These are phyloP conservation scores for Eutrigla gurnardus DNA, from an alignment of 2,797 vertebrate genomes.

Conservation along the genomic window DNA sequence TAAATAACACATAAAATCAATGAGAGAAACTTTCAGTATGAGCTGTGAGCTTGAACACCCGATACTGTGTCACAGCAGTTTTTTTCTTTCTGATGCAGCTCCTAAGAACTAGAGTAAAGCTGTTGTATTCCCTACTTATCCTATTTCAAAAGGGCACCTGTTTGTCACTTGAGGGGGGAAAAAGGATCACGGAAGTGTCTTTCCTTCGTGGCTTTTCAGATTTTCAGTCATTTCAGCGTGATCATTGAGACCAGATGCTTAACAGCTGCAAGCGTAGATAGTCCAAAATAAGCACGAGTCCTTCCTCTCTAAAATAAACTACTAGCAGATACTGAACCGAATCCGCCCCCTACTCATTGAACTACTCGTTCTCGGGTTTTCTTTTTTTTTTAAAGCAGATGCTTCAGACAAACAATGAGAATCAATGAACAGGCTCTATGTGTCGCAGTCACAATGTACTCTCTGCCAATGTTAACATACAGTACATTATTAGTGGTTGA, in stretches of 20 bases:
- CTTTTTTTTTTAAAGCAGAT: constrained; percentile 17
- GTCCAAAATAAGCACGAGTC: constrained; percentile 62
- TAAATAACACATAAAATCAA: neutral
- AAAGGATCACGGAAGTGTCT: constrained; percentile 64
- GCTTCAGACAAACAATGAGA: constrained; percentile 19
- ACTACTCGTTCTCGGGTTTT: neutral
- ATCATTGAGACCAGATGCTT: constrained; percentile 77
- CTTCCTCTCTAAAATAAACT: constrained; percentile 55
- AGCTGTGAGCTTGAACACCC: constrained; percentile 29
- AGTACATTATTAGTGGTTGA: neutral
- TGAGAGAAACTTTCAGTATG: constrained; percentile 1
- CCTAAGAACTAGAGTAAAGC: constrained; percentile 43
- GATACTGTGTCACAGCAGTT: constrained; percentile 38
- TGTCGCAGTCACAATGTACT: neutral
- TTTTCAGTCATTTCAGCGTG: constrained; percentile 71
- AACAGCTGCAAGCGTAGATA: constrained; percentile 75
- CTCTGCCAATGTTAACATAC: neutral
- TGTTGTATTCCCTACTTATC: constrained; percentile 59
- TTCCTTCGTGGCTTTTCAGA: constrained; percentile 68
- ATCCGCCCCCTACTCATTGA: constrained; percentile 33
- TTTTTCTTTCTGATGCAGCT: constrained; percentile 29
- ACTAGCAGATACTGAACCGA: constrained; percentile 38
- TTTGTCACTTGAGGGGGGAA: constrained; percentile 70
- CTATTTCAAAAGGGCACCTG: constrained; percentile 80
- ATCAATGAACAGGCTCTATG: neutral